These are phyloP conservation scores for Kuschelorhynchus macadamiae DNA, from an alignment of 2,888 invertebrate species.

Conservation along the genomic window DNA sequence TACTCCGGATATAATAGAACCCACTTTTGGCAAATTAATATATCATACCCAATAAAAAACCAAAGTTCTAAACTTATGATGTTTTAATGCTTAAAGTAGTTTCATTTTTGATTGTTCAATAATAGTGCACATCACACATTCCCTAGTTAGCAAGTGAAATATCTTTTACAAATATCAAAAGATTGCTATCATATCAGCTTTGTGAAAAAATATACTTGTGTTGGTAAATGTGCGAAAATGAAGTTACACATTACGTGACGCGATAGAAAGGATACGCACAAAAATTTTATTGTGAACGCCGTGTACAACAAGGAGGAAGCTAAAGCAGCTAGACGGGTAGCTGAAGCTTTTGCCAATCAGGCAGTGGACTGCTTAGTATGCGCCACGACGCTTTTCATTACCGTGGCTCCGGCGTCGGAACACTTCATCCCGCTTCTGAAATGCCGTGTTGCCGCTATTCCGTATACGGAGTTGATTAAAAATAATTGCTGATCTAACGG, in stretches of 20 bases:
- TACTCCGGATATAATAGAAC: too few relatives aligned
- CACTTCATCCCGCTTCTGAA: constrained; percentile 59
- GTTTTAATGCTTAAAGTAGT: too few relatives aligned
- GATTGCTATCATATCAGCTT: too few relatives aligned
- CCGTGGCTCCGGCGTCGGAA: constrained; percentile 68
- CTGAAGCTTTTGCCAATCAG: constrained; percentile 51
- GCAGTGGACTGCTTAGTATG: constrained; percentile 71
- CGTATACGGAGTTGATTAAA: constrained; percentile 32
- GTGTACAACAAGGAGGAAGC: constrained; percentile 46
- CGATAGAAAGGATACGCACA: constrained; percentile 30
- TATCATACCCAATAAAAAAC: too few relatives aligned
- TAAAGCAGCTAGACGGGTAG: constrained; percentile 42
- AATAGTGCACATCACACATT: too few relatives aligned
- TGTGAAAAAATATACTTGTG: constrained; percentile 17
- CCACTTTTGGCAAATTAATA: too few relatives aligned
- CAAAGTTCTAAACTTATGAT: too few relatives aligned
- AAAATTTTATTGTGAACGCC: constrained; percentile 42
- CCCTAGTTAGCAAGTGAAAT: too few relatives aligned
- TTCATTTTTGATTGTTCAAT: too few relatives aligned
- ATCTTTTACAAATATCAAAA: too few relatives aligned
- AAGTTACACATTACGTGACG: constrained; percentile 41
- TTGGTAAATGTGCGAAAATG: constrained; percentile 20
- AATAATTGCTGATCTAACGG: constrained; percentile 17
- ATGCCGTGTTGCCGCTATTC: constrained; percentile 39
- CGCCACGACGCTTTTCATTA: constrained; percentile 75